A percentile compares a stretch with the other conserved stretches of the same genome.
These are phyloP conservation scores for Trochalopteron elliotii DNA, from an alignment of 2,113 vertebrate species.

Conservation along the genomic window DNA sequence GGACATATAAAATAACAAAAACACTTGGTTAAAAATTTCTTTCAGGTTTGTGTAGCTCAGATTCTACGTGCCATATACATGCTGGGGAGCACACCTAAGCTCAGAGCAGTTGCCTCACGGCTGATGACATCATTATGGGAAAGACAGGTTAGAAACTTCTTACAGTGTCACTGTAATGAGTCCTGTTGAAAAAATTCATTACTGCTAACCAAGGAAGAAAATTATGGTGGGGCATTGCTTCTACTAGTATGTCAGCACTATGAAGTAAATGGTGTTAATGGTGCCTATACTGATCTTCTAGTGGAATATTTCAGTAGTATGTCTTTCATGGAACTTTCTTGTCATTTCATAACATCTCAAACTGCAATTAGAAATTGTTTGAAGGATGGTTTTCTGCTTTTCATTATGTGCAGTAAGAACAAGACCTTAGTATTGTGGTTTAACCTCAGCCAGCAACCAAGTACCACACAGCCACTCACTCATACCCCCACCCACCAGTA, in stretches of 20 bases:
- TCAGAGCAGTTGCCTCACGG: slow-evolving; percentile 83
- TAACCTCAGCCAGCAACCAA: background rate
- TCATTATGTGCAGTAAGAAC: background rate
- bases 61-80: slow-evolving; percentile 86
- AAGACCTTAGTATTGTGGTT: background rate
- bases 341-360: background rate
- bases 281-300: background rate
- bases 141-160: slow-evolving; percentile 82
- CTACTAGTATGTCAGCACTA: background rate
- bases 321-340: background rate
- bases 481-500: too few species aligned
- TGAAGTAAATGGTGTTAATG: background rate
- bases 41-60: slow-evolving; percentile 87
- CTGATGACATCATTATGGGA: slow-evolving; percentile 91
- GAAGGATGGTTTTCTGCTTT: background rate
- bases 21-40: background rate
- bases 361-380: background rate
- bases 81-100: slow-evolving; percentile 80
- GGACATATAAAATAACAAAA: background rate
- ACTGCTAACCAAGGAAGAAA: background rate
- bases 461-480: background rate
- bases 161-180: background rate
- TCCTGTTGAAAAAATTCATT: background rate
- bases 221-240: background rate
- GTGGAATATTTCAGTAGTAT: background rate